phyloP scores from a whole-genome alignment of 2,888 invertebrate genomes.

The Mystacides longicornis region DNA sequence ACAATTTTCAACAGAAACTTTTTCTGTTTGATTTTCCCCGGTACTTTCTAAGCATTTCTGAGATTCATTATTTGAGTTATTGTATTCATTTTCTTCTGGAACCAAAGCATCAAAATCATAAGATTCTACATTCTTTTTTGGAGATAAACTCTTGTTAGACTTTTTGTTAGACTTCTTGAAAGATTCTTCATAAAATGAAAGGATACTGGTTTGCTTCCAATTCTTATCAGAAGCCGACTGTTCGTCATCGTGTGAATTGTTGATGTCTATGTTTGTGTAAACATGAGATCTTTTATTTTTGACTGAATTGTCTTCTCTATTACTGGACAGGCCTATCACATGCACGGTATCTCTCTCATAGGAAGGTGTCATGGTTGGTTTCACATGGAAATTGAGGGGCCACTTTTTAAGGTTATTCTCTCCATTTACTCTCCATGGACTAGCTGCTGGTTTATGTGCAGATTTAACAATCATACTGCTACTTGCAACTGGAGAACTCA shows the following conservation, averaged over 20 bases:
- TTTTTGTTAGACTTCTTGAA: slow-evolving; percentile 19
- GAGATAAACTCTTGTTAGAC: slow-evolving; percentile 6
- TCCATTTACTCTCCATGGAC: slow-evolving; percentile 46
- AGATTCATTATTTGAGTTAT: neutral
- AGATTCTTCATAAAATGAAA: slow-evolving; percentile 33
- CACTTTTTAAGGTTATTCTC: slow-evolving; percentile 41
- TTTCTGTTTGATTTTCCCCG: slow-evolving; percentile 2
- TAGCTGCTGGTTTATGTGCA: slow-evolving; percentile 33
- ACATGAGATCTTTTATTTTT: neutral
- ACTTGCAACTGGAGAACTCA: slow-evolving; percentile 16
- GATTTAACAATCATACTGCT: slow-evolving; percentile 16
- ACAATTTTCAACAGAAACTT: slow-evolving; percentile 30
- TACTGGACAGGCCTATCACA: slow-evolving; percentile 16
- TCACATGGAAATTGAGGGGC: slow-evolving; percentile 42
- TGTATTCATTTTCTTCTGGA: slow-evolving; percentile 2
- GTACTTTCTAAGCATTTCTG: slow-evolving; percentile 2
- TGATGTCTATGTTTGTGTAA: neutral
- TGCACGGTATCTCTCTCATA: slow-evolving; percentile 33
- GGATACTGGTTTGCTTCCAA: slow-evolving; percentile 43
- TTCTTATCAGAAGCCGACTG: slow-evolving; percentile 28
- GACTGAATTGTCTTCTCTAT: neutral
- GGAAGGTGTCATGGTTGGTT: slow-evolving; percentile 47
- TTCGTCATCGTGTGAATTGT: neutral
- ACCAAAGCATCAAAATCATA: slow-evolving; percentile 14
- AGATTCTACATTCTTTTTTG: slow-evolving; percentile 12